Evolutionary conservation across 2,888 invertebrate genomes (phyloP), one percentile per base, ranked within the genome.

Genomic region (Panzeria rudis): DNA sequence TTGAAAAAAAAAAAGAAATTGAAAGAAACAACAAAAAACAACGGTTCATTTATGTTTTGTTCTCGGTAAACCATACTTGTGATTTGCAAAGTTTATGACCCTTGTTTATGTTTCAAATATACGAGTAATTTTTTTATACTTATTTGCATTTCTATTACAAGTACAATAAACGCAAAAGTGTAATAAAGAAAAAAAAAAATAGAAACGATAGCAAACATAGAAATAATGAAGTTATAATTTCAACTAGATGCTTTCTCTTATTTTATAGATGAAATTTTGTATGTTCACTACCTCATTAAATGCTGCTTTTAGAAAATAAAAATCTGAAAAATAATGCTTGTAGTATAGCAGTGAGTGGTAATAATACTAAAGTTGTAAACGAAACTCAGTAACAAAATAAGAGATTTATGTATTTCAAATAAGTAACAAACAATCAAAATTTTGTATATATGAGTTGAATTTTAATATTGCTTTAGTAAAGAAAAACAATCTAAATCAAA

Each of bases 1-100:
- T 44, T n/a, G 11, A 61, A 52, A 23, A 64, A 54, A 11, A 23
- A 61, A 54, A 71, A 56, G 5, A 32, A 29, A 32, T n/a, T 25
- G 15, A 17, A 59, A 59, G 5, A 17, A 59, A 59, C 17, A 17
- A 35, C 35, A 32, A 11, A 59, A 44, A 73, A 71, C 20, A 38
- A 38, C 54, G 17, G 35, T 35, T 38, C 52, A 44, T 69, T 75
- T 61, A 54, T 52, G 35, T 59, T 44, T 71, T 71, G 20, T 77
- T 47, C 52, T 59, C 29, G 64, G 41, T 62, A 69, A 79, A 79
- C 75, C 75, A 20, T 54, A 47, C 71, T 77, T 73, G 77, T 81
- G 81, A 84, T 84, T 84, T 81, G 61, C 66, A 64, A 71, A 84
- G 75, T 84, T 84, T 84, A 84, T 68, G 76, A 59, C 52, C 54